These are phyloP conservation scores for Fulmarus glacialis DNA, from an alignment of 2,113 vertebrate genomes.

Conservation along the genomic window DNA sequence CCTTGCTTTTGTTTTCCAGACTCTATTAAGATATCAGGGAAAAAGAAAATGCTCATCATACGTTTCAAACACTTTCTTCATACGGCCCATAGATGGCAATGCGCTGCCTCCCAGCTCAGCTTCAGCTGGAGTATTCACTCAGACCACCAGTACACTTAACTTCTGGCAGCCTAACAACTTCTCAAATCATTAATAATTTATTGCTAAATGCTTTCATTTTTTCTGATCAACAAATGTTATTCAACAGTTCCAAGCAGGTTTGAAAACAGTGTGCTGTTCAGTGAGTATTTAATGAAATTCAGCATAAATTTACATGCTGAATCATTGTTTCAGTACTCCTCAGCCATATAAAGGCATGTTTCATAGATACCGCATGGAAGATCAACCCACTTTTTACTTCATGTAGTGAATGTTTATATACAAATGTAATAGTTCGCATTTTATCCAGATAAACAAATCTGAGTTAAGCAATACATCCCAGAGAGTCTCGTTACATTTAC, in stretches of 20 bases:
- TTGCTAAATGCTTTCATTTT: neutral
- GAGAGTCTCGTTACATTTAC: neutral
- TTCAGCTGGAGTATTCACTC: rapidly evolving
- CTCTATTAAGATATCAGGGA: neutral
- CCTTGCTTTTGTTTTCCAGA: neutral
- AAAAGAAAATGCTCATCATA: neutral
- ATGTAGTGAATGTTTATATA: slow-evolving; percentile 31
- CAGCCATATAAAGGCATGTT: slow-evolving; percentile 68
- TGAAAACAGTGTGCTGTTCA: neutral
- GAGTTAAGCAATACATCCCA: neutral
- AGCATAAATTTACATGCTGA: neutral
- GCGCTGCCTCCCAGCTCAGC: neutral
- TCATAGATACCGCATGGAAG: slow-evolving; percentile 2
- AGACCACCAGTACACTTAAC: neutral
- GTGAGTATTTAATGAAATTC: neutral
- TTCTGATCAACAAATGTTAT: neutral
- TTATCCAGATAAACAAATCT: slow-evolving; percentile 34
- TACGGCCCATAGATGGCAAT: slow-evolving; percentile 65
- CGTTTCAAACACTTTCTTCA: neutral
- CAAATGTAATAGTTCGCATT: slow-evolving; percentile 31
- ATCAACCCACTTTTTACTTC: slow-evolving; percentile 41
- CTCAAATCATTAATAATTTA: neutral
- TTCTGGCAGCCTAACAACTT: neutral
- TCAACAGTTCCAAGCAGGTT: neutral
- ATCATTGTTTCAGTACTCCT: slow-evolving; percentile 2